Evolutionary conservation across 2,888 invertebrate genomes (phyloP).

Genomic region (Acrocyrtus sp.): DNA sequence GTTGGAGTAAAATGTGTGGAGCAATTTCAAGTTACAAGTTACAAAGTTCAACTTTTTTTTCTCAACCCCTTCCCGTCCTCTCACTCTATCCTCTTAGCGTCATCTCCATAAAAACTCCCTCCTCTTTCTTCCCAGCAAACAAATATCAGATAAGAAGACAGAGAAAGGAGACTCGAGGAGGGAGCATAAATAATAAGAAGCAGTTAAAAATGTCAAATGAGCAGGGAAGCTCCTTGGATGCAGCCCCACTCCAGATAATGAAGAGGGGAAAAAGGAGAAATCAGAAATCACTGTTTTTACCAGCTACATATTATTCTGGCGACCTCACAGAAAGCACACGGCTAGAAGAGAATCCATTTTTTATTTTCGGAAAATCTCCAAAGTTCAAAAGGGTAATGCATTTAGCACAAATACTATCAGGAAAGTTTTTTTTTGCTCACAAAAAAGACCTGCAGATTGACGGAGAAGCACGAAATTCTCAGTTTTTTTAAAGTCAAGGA

Average conservation of each 20-base stretch:
- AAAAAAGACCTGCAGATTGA: too few species aligned
- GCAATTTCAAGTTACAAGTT: conserved; percentile 4
- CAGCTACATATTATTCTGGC: too few species aligned
- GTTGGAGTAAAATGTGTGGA: background rate
- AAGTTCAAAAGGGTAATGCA: background rate
- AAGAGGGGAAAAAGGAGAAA: background rate
- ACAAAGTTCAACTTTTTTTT: conserved; percentile 2
- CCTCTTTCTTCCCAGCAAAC: background rate
- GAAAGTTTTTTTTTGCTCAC: too few species aligned
- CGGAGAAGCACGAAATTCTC: too few species aligned
- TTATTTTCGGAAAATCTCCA: too few species aligned
- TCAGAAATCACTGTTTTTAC: background rate
- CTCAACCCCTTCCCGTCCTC: conserved; percentile 7
- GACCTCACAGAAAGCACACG: too few species aligned
- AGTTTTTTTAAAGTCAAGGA: too few species aligned
- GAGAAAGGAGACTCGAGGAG: background rate
- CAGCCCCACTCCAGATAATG: too few species aligned
- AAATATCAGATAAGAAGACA: background rate
- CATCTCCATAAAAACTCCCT: background rate
- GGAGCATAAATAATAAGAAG: conserved; percentile 32
- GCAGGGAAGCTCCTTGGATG: too few species aligned
- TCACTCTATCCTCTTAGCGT: background rate
- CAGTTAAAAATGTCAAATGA: conserved; percentile 40
- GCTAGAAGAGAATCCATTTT: too few species aligned
- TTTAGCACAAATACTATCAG: background rate